A percentile compares a stretch with the other conserved stretches of the same genome.
These are phyloP conservation scores for Thunnus albacares DNA, from an alignment of 2,797 vertebrate genomes.

Conservation along the genomic window DNA sequence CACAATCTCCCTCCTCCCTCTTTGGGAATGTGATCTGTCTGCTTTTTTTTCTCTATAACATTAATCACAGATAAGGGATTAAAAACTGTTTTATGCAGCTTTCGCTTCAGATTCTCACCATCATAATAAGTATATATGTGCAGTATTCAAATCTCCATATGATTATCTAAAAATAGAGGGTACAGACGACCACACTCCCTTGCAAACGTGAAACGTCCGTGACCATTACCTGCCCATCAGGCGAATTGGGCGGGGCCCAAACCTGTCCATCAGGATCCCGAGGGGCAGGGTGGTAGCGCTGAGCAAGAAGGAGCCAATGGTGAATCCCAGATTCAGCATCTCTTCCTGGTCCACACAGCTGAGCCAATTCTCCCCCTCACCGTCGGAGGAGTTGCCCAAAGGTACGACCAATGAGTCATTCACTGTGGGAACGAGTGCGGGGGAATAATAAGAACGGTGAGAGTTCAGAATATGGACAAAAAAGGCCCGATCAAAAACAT, in stretches of 20 bases:
- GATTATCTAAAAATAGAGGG: background rate
- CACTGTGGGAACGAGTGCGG: slow-evolving; percentile 56
- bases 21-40: slow-evolving; percentile 54
- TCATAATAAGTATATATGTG: background rate
- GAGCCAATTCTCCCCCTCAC: slow-evolving; percentile 57
- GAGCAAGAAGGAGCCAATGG: slow-evolving; percentile 92
- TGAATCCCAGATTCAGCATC: slow-evolving; percentile 94
- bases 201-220: background rate
- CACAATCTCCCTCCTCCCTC: background rate
- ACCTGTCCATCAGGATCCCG: slow-evolving; percentile 88
- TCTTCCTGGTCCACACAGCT: slow-evolving; percentile 91
- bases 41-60: background rate
- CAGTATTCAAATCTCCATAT: background rate
- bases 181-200: background rate
- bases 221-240: slow-evolving; percentile 89
- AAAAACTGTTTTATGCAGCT: background rate
- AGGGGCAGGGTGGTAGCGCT: slow-evolving; percentile 92
- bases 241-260: slow-evolving; percentile 91
- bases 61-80: background rate
- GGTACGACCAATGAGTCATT: slow-evolving; percentile 61
- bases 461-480: background rate
- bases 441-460: background rate
- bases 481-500: background rate
- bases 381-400: slow-evolving; percentile 36
- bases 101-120: background rate